Percentiles rank a stretch among this genome's conserved stretches.
Evolutionary conservation across 2,113 vertebrate genomes (phyloP).

Genomic region (Leptobrachium ailaonicum): DNA sequence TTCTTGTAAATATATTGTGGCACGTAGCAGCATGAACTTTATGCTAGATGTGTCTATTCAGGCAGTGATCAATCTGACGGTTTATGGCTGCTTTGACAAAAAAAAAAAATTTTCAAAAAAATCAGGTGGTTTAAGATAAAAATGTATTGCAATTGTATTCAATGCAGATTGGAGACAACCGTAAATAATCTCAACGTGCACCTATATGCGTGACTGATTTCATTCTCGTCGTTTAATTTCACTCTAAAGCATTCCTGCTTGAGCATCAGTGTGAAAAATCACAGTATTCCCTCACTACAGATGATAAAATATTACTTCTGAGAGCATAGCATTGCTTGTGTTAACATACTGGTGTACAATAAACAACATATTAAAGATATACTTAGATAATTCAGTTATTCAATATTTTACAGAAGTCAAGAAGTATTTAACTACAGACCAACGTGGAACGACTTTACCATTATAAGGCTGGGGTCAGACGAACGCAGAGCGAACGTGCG

Average conservation of each 20-base stretch:
- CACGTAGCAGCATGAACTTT: slow-evolving; percentile 2
- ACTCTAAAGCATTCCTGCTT: slow-evolving; percentile 24
- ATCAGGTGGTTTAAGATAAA: slow-evolving; percentile 43
- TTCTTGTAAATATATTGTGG: background rate
- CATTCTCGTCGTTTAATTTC: slow-evolving; percentile 36
- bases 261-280: slow-evolving; percentile 10
- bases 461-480: too few relatives aligned
- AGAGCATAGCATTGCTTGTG: background rate
- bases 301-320: background rate
- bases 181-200: slow-evolving; percentile 33
- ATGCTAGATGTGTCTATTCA: slow-evolving; percentile 32
- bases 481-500: too few relatives aligned
- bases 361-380: too few relatives aligned
- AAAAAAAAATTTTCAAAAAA: slow-evolving; percentile 30
- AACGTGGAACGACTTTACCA: too few relatives aligned
- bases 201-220: slow-evolving; percentile 8
- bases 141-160: slow-evolving; percentile 48
- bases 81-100: slow-evolving; percentile 37
- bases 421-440: too few relatives aligned
- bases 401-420: too few relatives aligned
- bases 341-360: background rate
- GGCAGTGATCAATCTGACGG: slow-evolving; percentile 30
- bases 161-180: slow-evolving; percentile 38
- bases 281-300: background rate
- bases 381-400: too few relatives aligned